Base-by-base conservation (phyloP, 2,113 vertebrate species). In the Saguinus imperator region DNA sequence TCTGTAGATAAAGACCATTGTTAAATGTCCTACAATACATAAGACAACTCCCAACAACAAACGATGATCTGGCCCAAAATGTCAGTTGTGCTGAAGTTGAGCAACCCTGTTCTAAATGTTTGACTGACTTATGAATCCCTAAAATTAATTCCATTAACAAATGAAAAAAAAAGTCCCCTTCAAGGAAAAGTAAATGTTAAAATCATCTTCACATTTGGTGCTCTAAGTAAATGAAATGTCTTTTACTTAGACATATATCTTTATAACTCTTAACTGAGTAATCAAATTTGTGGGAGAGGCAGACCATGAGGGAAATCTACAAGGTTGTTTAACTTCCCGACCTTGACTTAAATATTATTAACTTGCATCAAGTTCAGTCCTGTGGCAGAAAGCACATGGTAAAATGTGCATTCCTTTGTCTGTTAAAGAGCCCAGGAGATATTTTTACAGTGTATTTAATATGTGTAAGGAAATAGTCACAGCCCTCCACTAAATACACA, bases 341-440 rank as follows among this genome's bases (percentile, higher is more conserved):
- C 79, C 76, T 91, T 93, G 50, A 88, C 58, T 68, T 70, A 95
- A 68, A 73, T 61, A 37, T 84, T 82, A 90, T 88, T 96, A 89
- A 93, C 83, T 87, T 70, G 55, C n/a, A 80, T 43, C 55, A 57
- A 75, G 81, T 50, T 75, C 55, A 87, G 55, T 55, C 84, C 27
- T 64, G 80, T 37, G 21, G 16, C 52, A 52, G 25, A 86, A 73
- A 93, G 85, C 27, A 40, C 55, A 1, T 48, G 58, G 45, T 52
- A 50, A 66, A 89, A 73, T 52, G 66, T 50, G 3, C 75, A 76
- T 90, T 70, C 55, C 20, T 96, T 76, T 81, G 50, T 80, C 68
- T 83, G 73, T 52, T 52, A 89, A 84, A 92, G 76, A 72, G 43
- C 70, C 37, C 35, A 11, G 66, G n/a, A 86, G 73, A 82, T 37